Evolutionary conservation across 1,140 invertebrate genomes (phyloP), one percentile per base, ranked within the genome.

Genomic region (Lepidostoma basale): DNA sequence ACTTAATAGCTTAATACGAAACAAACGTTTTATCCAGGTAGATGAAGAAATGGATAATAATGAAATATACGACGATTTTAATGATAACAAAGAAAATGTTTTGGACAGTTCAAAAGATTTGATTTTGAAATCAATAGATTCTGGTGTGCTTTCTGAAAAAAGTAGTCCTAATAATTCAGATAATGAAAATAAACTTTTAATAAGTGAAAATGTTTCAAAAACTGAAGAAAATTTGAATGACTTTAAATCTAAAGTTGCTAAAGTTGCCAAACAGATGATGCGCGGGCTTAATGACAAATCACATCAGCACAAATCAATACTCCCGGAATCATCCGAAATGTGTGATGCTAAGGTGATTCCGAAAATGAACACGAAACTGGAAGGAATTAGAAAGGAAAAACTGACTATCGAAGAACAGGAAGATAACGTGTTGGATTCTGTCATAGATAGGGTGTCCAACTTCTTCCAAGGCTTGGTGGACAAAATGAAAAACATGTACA

Each of bases 41-140:
- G 47, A 65, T 22, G 26, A 56, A 18, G 62, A 36, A 16, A 49
- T 52, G 12, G 36, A 36, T 20, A 36, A 54, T 22, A 69, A 54
- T n/a, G 16, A 4, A 12, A 59, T 47, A 20, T 22, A 45, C 28
- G 33, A 40, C 0, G 39, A 25, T 23, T 22, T 42, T 22, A 18
- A 28, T 60, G 28, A 56, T 3, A 16, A 45, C 12, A 45, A 45
- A 45, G 16, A 45, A 45, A 22, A 3, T 14, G 18, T 45, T 45
- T 45, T n/a, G n/a, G n/a, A n/a, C n/a, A n/a, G n/a, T n/a, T n/a
- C n/a, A n/a, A n/a, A n/a, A n/a, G n/a, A n/a, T n/a, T n/a, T n/a
- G n/a, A n/a, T n/a, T n/a, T n/a, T n/a, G n/a, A n/a, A n/a, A n/a
- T n/a, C n/a, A n/a, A n/a, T n/a, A n/a, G n/a, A n/a, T n/a, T n/a